These are phyloP conservation scores for Esperia sulphurella DNA, from an alignment of 2,888 invertebrate genomes.

Conservation along the genomic window DNA sequence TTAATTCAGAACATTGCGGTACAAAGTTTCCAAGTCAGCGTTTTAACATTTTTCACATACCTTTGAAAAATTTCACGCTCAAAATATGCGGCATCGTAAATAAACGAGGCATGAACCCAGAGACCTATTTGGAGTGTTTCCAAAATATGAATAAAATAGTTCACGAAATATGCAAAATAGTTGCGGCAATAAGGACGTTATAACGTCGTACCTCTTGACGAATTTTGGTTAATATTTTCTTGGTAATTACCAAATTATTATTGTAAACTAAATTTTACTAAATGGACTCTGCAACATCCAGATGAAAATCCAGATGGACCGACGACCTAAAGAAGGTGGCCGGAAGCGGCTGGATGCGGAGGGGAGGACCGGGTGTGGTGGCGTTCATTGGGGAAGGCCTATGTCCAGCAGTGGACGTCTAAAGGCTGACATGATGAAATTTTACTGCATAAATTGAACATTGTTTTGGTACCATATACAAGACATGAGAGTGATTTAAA, in stretches of 20 bases:
- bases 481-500: no score
- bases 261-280: not conserved
- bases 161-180: conserved; percentile 12
- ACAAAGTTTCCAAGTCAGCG: not conserved
- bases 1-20: no score
- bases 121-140: conserved; percentile 13
- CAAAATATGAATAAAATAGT: conserved; percentile 10
- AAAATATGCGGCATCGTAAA: conserved; percentile 11
- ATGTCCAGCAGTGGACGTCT: no score
- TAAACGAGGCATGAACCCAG: conserved; percentile 5
- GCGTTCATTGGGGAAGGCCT: no score
- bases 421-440: no score
- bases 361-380: no score
- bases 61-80: conserved; percentile 6
- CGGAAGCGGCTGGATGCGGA: no score
- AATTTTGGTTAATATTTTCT: not conserved
- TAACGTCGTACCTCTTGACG: conserved; percentile 1
- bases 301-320: no score
- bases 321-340: no score
- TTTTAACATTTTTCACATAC: conserved; percentile 3
- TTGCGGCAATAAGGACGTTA: conserved; percentile 5
- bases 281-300: no score
- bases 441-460: no score
- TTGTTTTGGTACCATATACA: no score
- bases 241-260: not conserved